Evolutionary conservation across 2,888 invertebrate species (phyloP).

Genomic region (Leucania comma): DNA sequence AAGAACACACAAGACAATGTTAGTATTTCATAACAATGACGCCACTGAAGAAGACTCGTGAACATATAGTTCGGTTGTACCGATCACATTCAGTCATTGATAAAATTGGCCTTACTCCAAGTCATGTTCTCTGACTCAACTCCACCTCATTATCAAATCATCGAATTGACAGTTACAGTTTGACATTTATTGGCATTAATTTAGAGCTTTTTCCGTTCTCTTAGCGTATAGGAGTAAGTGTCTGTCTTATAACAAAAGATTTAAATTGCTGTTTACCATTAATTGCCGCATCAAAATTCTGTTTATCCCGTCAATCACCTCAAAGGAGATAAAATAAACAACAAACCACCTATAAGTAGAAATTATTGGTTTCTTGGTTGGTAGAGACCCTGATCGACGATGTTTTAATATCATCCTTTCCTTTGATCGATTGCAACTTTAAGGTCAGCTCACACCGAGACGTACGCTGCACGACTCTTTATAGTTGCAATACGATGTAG

Average conservation of each 20-base stretch:
- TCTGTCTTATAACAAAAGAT: background rate
- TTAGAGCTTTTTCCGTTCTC: too few relatives aligned
- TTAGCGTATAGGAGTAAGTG: too few relatives aligned
- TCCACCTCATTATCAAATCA: too few relatives aligned
- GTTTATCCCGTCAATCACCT: background rate
- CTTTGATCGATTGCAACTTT: constrained; percentile 33
- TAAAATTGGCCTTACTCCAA: background rate
- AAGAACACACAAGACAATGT: background rate
- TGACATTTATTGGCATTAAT: too few relatives aligned
- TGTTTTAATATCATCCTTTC: constrained; percentile 20
- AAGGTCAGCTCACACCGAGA: constrained; percentile 30
- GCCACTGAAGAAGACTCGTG: background rate
- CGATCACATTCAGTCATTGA: background rate
- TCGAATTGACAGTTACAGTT: background rate
- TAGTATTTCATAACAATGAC: background rate
- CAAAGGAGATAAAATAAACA: constrained; percentile 1
- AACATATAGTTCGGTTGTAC: background rate
- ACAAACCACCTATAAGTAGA: background rate
- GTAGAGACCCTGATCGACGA: constrained; percentile 38
- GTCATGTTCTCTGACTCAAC: too few relatives aligned
- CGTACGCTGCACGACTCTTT: background rate
- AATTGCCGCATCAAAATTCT: background rate
- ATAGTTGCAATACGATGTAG: too few relatives aligned
- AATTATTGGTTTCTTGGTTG: constrained; percentile 6
- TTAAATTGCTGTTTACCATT: background rate